Conservation (phyloP, 2,797 vertebrate genomes). For the Diglossa cyanea region DNA sequence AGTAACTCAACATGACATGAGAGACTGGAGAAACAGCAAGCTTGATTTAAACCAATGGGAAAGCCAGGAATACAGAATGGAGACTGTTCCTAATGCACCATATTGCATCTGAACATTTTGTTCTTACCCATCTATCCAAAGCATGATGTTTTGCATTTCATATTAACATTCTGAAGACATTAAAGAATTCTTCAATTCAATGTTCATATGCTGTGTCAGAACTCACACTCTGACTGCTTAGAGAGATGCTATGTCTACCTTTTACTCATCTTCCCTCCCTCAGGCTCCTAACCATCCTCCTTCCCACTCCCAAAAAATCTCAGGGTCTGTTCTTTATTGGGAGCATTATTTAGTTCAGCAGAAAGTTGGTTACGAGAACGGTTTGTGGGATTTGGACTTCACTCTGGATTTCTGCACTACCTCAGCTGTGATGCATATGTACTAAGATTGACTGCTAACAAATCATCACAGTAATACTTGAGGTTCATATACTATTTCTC, state of each 20-base stretch:
- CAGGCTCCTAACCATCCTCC: neutral
- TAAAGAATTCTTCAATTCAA: constrained; percentile 38
- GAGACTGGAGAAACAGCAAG: constrained; percentile 49
- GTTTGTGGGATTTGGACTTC: constrained; percentile 12
- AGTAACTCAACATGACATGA: constrained; percentile 39
- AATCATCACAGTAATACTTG: constrained; percentile 34
- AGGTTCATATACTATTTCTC: constrained; percentile 29
- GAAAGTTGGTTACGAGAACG: neutral
- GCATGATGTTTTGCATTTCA: constrained; percentile 58
- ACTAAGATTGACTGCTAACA: constrained; percentile 39
- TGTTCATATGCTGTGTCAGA: constrained; percentile 53
- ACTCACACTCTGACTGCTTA: neutral
- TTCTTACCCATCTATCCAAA: constrained; percentile 59
- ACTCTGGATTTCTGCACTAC: constrained; percentile 11
- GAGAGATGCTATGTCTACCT: neutral
- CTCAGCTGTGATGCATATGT: constrained; percentile 59
- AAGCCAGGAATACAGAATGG: constrained; percentile 61
- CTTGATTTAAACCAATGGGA: constrained; percentile 46
- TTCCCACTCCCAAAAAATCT: neutral
- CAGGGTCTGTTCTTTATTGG: neutral
- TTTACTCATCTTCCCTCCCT: neutral
- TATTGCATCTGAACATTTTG: constrained; percentile 66
- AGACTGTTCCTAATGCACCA: constrained; percentile 58
- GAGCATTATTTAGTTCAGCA: constrained; percentile 11
- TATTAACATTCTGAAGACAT: constrained; percentile 58